Conservation (phyloP, 2,113 vertebrate species). For the Pao palembangensis region DNA sequence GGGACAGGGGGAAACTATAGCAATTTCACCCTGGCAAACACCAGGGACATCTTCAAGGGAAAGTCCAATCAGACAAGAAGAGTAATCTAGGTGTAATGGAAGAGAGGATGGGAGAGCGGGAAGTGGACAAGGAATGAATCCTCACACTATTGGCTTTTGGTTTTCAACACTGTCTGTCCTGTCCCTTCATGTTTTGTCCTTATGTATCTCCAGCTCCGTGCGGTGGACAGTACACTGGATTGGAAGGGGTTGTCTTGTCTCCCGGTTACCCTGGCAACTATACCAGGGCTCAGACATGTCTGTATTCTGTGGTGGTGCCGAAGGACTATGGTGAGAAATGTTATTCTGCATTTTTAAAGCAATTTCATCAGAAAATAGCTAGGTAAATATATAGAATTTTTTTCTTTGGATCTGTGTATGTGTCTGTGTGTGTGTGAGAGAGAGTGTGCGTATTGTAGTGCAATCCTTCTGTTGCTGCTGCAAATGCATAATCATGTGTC, state of each 20-base stretch:
- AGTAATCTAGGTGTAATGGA: constrained; percentile 73
- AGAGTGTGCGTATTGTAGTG: neutral
- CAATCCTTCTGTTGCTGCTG: too few species aligned
- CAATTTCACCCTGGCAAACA: constrained; percentile 71
- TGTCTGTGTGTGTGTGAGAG: too few species aligned
- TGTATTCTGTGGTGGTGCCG: constrained; percentile 90
- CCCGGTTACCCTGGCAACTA: constrained; percentile 96
- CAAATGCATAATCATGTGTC: too few species aligned
- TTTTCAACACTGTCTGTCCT: constrained; percentile 39
- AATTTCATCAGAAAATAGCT: too few species aligned
- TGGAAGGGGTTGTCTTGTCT: constrained; percentile 92
- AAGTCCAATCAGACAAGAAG: constrained; percentile 72
- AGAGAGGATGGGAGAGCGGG: constrained; percentile 46
- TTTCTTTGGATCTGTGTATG: too few species aligned
- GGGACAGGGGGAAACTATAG: constrained; percentile 72
- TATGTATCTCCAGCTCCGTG: constrained; percentile 82
- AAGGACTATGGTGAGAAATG: constrained; percentile 85
- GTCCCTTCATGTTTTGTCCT: constrained; percentile 31
- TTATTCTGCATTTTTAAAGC: neutral
- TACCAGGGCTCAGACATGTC: constrained; percentile 85
- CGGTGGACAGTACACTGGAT: constrained; percentile 89
- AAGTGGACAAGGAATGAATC: constrained; percentile 41
- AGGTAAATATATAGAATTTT: too few species aligned
- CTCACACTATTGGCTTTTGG: constrained; percentile 22
- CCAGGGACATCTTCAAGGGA: constrained; percentile 60